These are phyloP conservation scores for Cheilosia vulpina DNA, from an alignment of 2,888 invertebrate species.

Conservation along the genomic window DNA sequence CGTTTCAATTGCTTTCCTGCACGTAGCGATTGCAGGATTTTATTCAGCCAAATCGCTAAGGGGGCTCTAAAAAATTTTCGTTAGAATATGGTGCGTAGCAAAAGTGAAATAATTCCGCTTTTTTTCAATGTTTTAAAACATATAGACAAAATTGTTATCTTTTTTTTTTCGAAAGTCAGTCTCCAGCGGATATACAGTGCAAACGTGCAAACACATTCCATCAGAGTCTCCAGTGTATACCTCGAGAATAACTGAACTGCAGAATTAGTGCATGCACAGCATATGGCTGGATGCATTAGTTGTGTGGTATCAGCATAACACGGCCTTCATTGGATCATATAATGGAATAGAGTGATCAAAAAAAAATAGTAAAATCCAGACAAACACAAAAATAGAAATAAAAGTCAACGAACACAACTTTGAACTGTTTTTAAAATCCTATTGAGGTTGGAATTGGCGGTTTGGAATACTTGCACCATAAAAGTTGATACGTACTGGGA, in stretches of 20 bases:
- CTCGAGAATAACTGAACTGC: neutral
- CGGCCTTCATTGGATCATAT: neutral
- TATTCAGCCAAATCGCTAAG: neutral
- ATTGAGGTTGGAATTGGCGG: conserved; percentile 2
- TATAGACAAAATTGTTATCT: neutral
- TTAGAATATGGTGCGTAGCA: neutral
- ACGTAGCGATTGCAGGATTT: neutral
- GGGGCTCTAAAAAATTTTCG: neutral
- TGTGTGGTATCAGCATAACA: neutral
- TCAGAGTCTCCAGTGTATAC: neutral
- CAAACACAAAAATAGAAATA: neutral
- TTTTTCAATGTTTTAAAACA: neutral
- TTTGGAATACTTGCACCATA: conserved; percentile 4
- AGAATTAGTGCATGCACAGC: neutral
- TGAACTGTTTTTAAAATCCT: neutral
- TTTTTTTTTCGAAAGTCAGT: neutral
- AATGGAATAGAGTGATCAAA: neutral
- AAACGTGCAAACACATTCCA: neutral
- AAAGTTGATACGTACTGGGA: neutral
- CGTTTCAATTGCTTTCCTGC: conserved; percentile 9
- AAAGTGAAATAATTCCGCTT: neutral
- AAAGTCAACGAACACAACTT: neutral
- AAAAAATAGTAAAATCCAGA: neutral
- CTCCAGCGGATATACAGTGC: neutral
- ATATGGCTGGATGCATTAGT: neutral